Evolutionary conservation across 1,140 invertebrate genomes (phyloP).

Genomic region (Potamilus streckersoni): DNA sequence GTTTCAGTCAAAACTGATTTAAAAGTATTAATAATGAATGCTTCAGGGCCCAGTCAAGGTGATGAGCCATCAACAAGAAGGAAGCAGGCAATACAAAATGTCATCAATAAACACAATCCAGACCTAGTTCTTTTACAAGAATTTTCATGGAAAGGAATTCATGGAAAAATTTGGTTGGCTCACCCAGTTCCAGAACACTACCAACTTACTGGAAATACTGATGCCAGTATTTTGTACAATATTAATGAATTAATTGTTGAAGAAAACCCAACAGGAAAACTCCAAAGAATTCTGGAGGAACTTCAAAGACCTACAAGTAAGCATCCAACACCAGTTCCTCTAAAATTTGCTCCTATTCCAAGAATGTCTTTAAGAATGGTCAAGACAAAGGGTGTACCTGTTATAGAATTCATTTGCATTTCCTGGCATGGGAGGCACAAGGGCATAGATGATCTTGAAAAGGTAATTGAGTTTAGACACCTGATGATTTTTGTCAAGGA

Average conservation of each 20-base stretch:
- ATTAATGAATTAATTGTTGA: constrained; percentile 1
- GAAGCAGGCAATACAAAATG: constrained; percentile 6
- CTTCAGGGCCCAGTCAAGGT: constrained; percentile 7
- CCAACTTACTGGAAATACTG: constrained; percentile 8
- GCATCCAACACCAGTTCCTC: constrained; percentile 7
- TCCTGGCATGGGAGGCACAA: constrained; percentile 7
- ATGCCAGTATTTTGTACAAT: constrained; percentile 20
- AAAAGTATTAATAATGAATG: constrained; percentile 23
- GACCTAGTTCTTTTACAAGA: constrained; percentile 19
- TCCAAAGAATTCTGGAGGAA: neutral
- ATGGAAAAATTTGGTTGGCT: constrained; percentile 6
- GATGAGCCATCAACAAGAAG: constrained; percentile 9
- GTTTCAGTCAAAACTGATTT: neutral
- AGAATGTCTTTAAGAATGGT: constrained; percentile 2
- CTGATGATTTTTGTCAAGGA: constrained; percentile 3
- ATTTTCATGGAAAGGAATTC: constrained; percentile 17
- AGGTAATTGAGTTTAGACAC: constrained; percentile 12
- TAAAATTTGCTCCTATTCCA: constrained; percentile 6
- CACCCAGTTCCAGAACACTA: constrained; percentile 13
- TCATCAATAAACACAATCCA: constrained; percentile 7
- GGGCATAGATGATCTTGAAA: constrained; percentile 3
- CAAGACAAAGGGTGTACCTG: neutral
- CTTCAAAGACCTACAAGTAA: constrained; percentile 5
- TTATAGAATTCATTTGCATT: constrained; percentile 11
- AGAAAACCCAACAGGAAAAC: neutral